Conservation (phyloP, 1,140 invertebrate genomes). For the Orius laevigatus region DNA sequence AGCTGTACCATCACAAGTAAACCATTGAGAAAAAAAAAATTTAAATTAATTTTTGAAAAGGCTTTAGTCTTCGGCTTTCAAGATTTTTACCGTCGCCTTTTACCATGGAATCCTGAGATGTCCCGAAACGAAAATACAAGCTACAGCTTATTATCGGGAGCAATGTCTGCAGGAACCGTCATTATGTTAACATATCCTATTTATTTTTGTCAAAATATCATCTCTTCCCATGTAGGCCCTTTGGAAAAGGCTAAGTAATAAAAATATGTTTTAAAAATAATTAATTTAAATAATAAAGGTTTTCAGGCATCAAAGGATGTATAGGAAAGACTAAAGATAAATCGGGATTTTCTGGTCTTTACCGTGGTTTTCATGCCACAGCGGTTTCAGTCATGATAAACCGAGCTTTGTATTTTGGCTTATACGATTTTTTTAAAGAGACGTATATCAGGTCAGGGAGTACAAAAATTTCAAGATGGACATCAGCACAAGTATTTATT, state of each 20-base stretch:
- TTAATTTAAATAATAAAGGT: not conserved
- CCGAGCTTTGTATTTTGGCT: not conserved
- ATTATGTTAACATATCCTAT: not conserved
- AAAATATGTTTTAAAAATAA: not conserved
- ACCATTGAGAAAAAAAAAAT: not conserved
- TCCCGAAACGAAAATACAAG: not conserved
- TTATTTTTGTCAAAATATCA: not conserved
- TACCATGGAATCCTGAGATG: not conserved
- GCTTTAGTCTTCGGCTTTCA: not conserved
- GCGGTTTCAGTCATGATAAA: not conserved
- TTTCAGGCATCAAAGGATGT: not conserved
- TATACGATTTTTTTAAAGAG: not conserved
- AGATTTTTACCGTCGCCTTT: not conserved
- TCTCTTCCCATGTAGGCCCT: not conserved
- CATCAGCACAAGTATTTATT: not conserved
- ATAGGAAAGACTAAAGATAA: not conserved
- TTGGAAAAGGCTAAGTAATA: not conserved
- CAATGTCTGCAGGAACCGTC: not conserved
- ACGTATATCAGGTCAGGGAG: not conserved
- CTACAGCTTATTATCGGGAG: not conserved
- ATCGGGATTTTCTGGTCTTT: not conserved
- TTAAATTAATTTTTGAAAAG: not conserved
- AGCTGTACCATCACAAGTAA: not conserved
- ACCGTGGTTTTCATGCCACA: not conserved
- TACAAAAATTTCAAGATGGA: not conserved